Evolutionary conservation across 2,888 invertebrate genomes (phyloP), one percentile per base, ranked within the genome.

Genomic region (Microdon myrmicae): DNA sequence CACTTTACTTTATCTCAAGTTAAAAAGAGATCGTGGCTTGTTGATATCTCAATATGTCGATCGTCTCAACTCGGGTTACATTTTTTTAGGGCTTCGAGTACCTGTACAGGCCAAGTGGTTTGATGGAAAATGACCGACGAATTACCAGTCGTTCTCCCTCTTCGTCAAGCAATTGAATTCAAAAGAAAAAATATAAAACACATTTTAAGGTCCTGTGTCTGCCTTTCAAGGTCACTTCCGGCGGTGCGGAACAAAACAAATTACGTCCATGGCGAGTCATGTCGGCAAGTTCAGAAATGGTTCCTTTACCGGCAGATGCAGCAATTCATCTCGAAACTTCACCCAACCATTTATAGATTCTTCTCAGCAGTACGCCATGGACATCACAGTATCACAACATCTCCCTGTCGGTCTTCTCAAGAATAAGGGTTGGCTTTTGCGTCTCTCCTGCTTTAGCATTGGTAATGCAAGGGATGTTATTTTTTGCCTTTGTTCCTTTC

Each of bases 211-310:
- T n/a, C n/a, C 23, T 23, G 37, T 26, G 17, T 9, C 20, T 5
- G 6, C 20, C 3, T 9, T 37, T 60, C 48, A 55, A 60, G 55
- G 60, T 55, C 48, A 55, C 28, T 25, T 55, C 55, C 41, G 29
- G 8, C 13, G 3, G 12, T 8, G 9, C 12, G 32, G 16, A 32
- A 28, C 10, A 12, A 49, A 12, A 19, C 17, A 19, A 26, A 17
- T 10, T n/a, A 16, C 14, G 28, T 3, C 6, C 10, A 34, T 7
- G 23, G 5, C 20, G 9, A 16, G 22, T 14, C 6, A 29, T 38
- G 13, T 32, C 19, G 13, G 12, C 25, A 14, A 8, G 13, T n/a
- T n/a, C 32, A 32, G 17, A 16, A 4, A 44, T 12, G 14, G 14
- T 23, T 14, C 5, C 14, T 14, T n/a, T n/a, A n/a, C n/a, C 23